Base-by-base conservation (phyloP, 35 echinoderm and acorn worm genomes). In the Apostichopus parvimensis region DNA sequence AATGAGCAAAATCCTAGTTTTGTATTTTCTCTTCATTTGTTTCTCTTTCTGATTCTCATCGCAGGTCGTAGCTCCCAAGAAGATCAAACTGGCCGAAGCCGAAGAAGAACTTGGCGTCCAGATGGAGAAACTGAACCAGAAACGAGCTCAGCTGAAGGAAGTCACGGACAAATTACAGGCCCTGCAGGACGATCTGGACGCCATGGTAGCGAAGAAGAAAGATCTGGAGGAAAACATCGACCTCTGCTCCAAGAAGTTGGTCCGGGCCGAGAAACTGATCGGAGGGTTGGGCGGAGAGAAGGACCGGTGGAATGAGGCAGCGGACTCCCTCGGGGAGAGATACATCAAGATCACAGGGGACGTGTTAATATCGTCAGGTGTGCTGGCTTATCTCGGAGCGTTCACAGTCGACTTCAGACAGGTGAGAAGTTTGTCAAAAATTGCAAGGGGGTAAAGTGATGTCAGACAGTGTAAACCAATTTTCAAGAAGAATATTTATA, bases 211-310 rank as follows among this genome's bases (percentile, higher is more conserved):
- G 56, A 98, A 99, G 93, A 99, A 99, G 95, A 94, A 96, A 75
- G 97, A 99, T 9, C 77, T 99, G 62, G 97, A 99, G 78, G 95
- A 90, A 4, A 99, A 99, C 84, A 99, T 99, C 77, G 97, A 96
- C 71, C 91, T 99, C 56, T 99, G 97, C 77, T 99, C 97, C 9
- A 93, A 96, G 91, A 99, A 99, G 76, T 83, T 99, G 60, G 93
- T 94, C 78, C 57, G 97, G 64, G 97, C 97, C 0, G 97, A 99
- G 88, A 99, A 99, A 83, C 93, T 96, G 73, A 99, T 99, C 28
- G 95, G 95, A 15, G 97, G 97, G 8, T 91, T 99, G 4, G 97
- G 97, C 25, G 97, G 97, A 15, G 97, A 99, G 93, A 96, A 93
- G 79, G 97, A 99, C 78, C 91, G 95, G 8, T 98, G 97, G 97